These are phyloP conservation scores for Nothoprocta pentlandii DNA, from an alignment of 2,113 vertebrate species.

Conservation along the genomic window DNA sequence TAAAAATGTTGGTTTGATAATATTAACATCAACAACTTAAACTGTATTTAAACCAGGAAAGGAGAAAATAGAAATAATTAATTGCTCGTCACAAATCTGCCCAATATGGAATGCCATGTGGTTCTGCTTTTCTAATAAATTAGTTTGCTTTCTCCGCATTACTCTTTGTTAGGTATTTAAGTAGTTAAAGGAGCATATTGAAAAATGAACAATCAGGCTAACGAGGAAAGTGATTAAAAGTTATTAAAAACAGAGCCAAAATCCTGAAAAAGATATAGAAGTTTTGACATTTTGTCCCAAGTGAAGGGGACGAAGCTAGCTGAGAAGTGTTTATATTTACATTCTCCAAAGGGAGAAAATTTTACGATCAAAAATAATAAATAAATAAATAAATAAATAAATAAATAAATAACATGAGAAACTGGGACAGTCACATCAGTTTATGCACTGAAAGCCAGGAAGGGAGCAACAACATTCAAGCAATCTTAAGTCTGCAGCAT, in stretches of 20 bases:
- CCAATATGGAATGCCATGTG: slow-evolving; percentile 74
- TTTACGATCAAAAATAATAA: background rate
- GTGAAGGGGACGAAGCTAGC: background rate
- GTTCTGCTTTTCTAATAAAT: slow-evolving; percentile 69
- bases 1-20: slow-evolving; percentile 58
- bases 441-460: background rate
- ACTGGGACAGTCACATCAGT: background rate
- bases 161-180: slow-evolving; percentile 42
- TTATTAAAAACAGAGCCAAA: slow-evolving; percentile 43
- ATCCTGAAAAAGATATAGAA: background rate
- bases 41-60: slow-evolving; percentile 70
- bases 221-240: slow-evolving; percentile 32
- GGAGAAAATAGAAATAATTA: slow-evolving; percentile 75
- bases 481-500: accelerated
- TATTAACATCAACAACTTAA: slow-evolving; percentile 60
- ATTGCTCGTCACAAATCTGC: slow-evolving; percentile 73
- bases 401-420: background rate
- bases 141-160: slow-evolving; percentile 41
- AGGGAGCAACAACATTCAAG: background rate
- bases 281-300: background rate
- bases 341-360: background rate
- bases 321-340: background rate
- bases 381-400: background rate
- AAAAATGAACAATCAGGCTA: slow-evolving; percentile 60
- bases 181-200: slow-evolving; percentile 50